Evolutionary conservation across 2,113 vertebrate species (phyloP).

Genomic region (Todiramphus chloris): DNA sequence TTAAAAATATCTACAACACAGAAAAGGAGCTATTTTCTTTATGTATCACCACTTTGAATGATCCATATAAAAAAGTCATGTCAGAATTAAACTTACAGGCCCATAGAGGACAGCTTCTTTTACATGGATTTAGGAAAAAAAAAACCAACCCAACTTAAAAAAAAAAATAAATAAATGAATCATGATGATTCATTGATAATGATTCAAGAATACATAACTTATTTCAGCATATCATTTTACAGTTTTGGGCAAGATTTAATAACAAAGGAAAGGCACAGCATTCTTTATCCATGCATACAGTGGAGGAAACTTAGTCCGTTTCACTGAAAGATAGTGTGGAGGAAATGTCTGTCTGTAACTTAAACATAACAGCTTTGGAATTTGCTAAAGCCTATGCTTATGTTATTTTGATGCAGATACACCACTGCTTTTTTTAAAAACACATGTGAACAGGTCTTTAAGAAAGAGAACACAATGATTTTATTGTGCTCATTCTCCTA

Average conservation of each 20-base stretch:
- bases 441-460: background rate
- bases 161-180: no score
- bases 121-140: background rate
- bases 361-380: conserved; percentile 6
- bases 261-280: background rate
- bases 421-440: background rate
- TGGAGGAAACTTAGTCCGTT: background rate
- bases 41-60: background rate
- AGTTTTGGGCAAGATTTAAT: conserved; percentile 7
- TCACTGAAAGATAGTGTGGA: background rate
- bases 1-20: background rate
- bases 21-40: background rate
- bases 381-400: conserved; percentile 17
- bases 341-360: conserved; percentile 1
- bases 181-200: background rate
- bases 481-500: background rate
- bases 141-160: no score
- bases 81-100: background rate
- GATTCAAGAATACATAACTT: background rate
- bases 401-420: background rate
- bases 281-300: background rate
- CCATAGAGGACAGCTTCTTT: background rate
- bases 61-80: background rate
- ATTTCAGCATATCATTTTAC: background rate
- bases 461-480: background rate